Conservation (phyloP, 23 tunicate genomes). For the Pegea sp. region DNA sequence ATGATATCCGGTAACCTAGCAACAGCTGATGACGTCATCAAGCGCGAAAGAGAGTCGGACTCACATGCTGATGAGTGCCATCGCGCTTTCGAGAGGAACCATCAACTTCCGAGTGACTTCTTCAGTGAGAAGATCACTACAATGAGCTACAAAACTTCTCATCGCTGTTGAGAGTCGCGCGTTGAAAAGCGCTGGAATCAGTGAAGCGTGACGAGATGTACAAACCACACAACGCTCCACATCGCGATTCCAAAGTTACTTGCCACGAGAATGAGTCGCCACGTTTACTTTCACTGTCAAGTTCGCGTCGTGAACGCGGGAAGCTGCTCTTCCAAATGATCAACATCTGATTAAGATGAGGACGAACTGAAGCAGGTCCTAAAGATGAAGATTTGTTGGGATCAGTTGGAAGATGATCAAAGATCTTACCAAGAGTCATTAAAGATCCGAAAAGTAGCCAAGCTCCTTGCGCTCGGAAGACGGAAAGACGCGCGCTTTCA, state of each 20-base stretch:
- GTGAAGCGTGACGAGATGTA: not conserved
- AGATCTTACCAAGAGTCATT: constrained; percentile 46
- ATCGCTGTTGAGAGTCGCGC: constrained; percentile 64
- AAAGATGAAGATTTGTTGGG: not conserved
- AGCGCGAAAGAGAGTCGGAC: constrained; percentile 1
- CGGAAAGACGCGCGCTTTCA: constrained; percentile 26
- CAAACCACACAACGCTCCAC: constrained; percentile 93
- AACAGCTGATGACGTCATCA: too few relatives aligned
- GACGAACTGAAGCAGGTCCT: constrained; percentile 52
- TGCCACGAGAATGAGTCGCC: constrained; percentile 95
- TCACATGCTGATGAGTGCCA: constrained; percentile 85
- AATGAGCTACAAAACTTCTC: constrained; percentile 75
- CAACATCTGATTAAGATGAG: constrained; percentile 50
- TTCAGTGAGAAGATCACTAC: constrained; percentile 46
- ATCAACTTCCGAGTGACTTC: constrained; percentile 64
- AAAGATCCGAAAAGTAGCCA: constrained; percentile 76
- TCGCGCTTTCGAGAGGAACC: constrained; percentile 85
- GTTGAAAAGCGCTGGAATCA: too few relatives aligned
- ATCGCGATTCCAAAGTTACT: constrained; percentile 75
- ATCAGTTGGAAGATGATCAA: not conserved
- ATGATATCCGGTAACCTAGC: constrained; percentile 37
- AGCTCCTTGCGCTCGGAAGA: constrained; percentile 51
- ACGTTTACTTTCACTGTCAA: constrained; percentile 63
- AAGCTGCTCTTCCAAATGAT: constrained; percentile 49
- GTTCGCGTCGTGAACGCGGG: constrained; percentile 64